Evolutionary conservation across 2,888 invertebrate genomes (phyloP), one percentile per base, ranked within the genome.

Genomic region (Plagiodera versicolora): DNA sequence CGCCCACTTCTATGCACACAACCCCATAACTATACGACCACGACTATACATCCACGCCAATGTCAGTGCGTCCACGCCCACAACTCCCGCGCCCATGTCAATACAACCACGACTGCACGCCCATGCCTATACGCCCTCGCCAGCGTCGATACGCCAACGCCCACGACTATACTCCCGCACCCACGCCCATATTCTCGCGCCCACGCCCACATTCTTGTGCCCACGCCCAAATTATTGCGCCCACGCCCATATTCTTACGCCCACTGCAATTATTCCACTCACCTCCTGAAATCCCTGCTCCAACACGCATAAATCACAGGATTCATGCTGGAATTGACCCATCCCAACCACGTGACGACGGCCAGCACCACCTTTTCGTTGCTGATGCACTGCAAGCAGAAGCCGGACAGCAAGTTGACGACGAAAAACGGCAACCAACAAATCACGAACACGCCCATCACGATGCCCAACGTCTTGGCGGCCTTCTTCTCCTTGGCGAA

Each of bases 371-470:
- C 87, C 80, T 94, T 92, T 77, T 93, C 93, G 75, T 93, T 89
- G 80, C 90, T 88, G 70, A 95, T 92, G 81, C 95, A 95, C 74
- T 89, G 86, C 64, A 89, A 85, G 80, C 95, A 94, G 76, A 98
- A 90, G 16, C 95, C 97, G 48, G 93, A 92, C 74, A 96, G 82
- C 58, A 98, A 83, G 81, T 97, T 97, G 69, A 94, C 93, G 67
- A 97, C 94, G 80, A 98, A 98, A 82, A 98, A 98, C 63, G 98
- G 98, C 72, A 97, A 84, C 97, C 97, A 98, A 80, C 97, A 98
- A 70, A 96, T 88, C 76, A 97, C 95, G 79, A 97, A 97, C 67
- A 95, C 94, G 60, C 96, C 96, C 91, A 97, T 95, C 72, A 97
- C 96, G 77, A 97, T 96, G 50, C 96, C 97, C 69, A 98, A 82